A percentile compares a stretch with the other conserved stretches of the same genome.
Conservation (phyloP, 1,140 invertebrate species). For the Steinernema feltiae region DNA sequence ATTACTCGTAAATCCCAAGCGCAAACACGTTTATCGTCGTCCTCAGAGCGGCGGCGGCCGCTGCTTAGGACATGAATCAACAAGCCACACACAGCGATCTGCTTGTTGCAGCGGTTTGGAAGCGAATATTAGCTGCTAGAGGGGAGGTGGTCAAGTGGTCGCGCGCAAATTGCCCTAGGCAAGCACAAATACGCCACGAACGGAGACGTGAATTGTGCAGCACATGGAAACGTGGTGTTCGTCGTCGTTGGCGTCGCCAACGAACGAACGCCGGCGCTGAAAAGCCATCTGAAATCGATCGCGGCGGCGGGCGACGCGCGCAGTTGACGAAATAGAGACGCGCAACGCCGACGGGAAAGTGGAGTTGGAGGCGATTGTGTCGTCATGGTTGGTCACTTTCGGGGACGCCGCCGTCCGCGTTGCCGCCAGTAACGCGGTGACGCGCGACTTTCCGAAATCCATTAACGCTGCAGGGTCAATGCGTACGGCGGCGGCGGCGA, state of each 20-base stretch:
- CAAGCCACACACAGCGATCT: too few relatives aligned
- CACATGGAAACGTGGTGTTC: background rate
- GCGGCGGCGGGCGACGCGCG: background rate
- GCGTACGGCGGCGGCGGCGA: background rate
- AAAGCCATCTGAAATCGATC: slow-evolving; percentile 13
- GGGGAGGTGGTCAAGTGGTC: too few relatives aligned
- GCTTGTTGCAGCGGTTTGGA: too few relatives aligned
- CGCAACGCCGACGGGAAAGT: too few relatives aligned
- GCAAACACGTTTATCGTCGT: slow-evolving; percentile 4
- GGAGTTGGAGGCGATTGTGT: too few relatives aligned
- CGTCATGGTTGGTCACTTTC: slow-evolving; percentile 7
- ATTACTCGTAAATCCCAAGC: background rate
- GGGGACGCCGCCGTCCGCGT: background rate
- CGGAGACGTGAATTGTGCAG: background rate
- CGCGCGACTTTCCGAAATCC: too few relatives aligned
- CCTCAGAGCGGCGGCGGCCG: too few relatives aligned
- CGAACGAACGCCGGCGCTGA: background rate
- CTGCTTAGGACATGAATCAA: too few relatives aligned
- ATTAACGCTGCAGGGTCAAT: slow-evolving; percentile 2
- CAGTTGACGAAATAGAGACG: background rate
- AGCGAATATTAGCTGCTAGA: too few relatives aligned
- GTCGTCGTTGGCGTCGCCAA: background rate
- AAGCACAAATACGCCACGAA: too few relatives aligned
- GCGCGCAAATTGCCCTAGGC: too few relatives aligned
- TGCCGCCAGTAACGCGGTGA: too few relatives aligned